Conservation (phyloP, 2,888 invertebrate genomes). For the Archips xylosteana region DNA sequence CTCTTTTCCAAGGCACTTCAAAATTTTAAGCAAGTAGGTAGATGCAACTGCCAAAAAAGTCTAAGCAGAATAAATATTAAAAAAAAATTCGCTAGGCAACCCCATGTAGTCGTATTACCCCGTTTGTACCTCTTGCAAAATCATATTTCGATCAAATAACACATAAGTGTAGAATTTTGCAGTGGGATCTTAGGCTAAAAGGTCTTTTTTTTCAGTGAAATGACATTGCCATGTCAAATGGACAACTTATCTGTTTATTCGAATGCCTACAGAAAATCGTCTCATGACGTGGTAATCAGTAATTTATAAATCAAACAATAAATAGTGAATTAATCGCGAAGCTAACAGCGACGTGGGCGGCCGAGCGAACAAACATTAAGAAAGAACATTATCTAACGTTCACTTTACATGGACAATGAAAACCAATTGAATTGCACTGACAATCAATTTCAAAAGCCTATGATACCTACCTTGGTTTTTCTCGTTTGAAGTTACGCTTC, state of each 20-base stretch:
- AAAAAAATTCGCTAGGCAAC: too few species aligned
- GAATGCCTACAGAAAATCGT: conserved; percentile 5
- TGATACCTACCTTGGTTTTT: not conserved
- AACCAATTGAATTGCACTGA: not conserved
- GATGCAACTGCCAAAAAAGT: too few species aligned
- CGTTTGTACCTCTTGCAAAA: too few species aligned
- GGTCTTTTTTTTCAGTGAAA: not conserved
- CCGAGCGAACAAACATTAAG: conserved; percentile 11
- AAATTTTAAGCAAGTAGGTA: too few species aligned
- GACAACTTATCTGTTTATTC: conserved; percentile 29
- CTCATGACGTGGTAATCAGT: not conserved
- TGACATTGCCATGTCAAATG: conserved; percentile 9
- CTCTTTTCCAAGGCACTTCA: too few species aligned
- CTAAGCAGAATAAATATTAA: too few species aligned
- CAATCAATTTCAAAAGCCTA: not conserved
- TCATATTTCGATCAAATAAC: too few species aligned
- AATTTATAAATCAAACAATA: conserved; percentile 11
- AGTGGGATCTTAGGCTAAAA: too few species aligned
- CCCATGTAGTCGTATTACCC: too few species aligned
- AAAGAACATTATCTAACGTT: not conserved
- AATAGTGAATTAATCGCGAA: conserved; percentile 2
- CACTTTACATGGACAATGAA: not conserved
- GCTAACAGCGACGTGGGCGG: conserved; percentile 24
- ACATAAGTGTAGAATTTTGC: too few species aligned
- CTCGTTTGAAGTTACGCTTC: not conserved